Conservation (phyloP, 2,888 invertebrate genomes). For the Maniola hyperantus region DNA sequence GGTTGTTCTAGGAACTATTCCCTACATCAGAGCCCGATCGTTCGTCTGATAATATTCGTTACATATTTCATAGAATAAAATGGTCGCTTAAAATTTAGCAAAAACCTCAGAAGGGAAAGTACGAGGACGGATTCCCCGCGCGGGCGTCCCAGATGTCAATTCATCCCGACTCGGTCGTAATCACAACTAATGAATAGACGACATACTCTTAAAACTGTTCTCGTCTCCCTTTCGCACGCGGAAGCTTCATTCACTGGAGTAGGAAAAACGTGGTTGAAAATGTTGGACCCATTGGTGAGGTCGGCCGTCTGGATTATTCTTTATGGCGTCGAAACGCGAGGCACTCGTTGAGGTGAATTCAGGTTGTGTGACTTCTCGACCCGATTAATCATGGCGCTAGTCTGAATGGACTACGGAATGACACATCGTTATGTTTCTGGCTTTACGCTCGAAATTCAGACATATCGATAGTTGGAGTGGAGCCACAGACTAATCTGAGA, state of each 20-base stretch:
- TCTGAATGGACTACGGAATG: conserved; percentile 54
- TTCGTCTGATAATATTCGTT: conserved; percentile 15
- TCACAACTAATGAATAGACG: conserved; percentile 80
- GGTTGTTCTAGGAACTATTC: conserved; percentile 20
- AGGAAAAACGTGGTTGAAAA: conserved; percentile 54
- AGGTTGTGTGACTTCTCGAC: conserved; percentile 72
- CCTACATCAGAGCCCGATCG: not conserved
- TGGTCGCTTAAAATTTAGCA: conserved; percentile 68
- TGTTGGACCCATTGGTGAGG: conserved; percentile 63
- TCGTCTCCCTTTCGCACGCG: conserved; percentile 61
- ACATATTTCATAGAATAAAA: conserved; percentile 60
- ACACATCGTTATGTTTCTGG: conserved; percentile 45
- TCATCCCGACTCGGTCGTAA: conserved; percentile 70
- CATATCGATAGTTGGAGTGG: conserved; percentile 30
- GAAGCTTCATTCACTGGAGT: conserved; percentile 53
- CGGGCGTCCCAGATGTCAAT: conserved; percentile 76
- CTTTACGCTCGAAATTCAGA: conserved; percentile 23
- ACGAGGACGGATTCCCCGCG: conserved; percentile 63
- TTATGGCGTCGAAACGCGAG: conserved; percentile 77
- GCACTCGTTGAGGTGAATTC: conserved; percentile 75
- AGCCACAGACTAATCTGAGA: not conserved
- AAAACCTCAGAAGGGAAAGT: conserved; percentile 73
- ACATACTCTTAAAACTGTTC: conserved; percentile 57
- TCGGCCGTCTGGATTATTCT: conserved; percentile 75
- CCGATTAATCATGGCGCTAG: conserved; percentile 68